Percentiles rank a stretch among this genome's conserved stretches.
Evolutionary conservation across 2,797 vertebrate species (phyloP).

Genomic region (Taenioides sp.): DNA sequence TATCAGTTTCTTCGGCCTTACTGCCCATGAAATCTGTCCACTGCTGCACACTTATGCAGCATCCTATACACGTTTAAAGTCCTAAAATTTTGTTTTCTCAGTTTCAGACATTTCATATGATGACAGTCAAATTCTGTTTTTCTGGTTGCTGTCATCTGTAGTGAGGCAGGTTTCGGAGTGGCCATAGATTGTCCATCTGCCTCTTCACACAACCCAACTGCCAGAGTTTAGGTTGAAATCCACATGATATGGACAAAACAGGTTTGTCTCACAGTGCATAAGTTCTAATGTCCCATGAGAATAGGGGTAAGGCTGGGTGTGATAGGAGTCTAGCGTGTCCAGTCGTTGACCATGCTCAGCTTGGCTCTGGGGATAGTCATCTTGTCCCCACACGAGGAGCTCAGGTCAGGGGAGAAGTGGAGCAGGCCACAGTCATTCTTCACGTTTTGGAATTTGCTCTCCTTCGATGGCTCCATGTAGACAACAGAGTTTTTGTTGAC

Average conservation of each 20-base stretch:
- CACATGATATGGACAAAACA: constrained; percentile 29
- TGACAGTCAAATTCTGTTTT: constrained; percentile 56
- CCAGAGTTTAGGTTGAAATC: constrained; percentile 47
- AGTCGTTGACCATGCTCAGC: constrained; percentile 69
- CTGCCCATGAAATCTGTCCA: constrained; percentile 38
- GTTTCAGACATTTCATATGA: constrained; percentile 45
- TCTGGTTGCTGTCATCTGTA: constrained; percentile 34
- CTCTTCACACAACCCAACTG: constrained; percentile 36
- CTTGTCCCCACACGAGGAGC: constrained; percentile 69
- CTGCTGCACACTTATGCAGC: constrained; percentile 27
- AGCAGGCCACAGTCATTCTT: constrained; percentile 79
- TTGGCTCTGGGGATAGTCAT: constrained; percentile 81
- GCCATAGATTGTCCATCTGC: constrained; percentile 38
- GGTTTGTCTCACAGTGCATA: constrained; percentile 38
- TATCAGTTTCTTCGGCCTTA: constrained; percentile 53
- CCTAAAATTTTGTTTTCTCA: constrained; percentile 61
- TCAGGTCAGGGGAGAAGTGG: constrained; percentile 75
- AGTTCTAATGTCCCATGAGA: constrained; percentile 43
- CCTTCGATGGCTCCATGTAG: constrained; percentile 82
- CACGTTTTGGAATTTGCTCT: constrained; percentile 79
- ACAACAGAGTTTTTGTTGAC: constrained; percentile 81
- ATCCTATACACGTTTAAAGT: constrained; percentile 30
- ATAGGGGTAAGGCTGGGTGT: constrained; percentile 43
- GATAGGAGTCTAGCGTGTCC: constrained; percentile 62
- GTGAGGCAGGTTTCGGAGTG: constrained; percentile 42